phyloP scores from a whole-genome alignment of 1,140 invertebrate species.

The Plectrocnemia conspersa region DNA sequence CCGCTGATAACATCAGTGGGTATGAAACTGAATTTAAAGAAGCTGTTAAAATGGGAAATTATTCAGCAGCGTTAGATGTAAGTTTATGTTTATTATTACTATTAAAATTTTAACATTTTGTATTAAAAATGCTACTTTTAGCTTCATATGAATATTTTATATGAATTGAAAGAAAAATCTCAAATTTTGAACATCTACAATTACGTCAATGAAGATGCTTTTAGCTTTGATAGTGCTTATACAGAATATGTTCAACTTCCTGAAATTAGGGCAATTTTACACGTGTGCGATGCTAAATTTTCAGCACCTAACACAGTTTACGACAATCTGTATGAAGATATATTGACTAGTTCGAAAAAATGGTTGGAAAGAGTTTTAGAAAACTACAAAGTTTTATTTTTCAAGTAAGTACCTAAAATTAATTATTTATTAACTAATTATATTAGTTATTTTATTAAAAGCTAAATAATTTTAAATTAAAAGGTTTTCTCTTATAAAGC shows the following conservation, averaged over 20 bases:
- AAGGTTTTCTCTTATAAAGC: too few species aligned
- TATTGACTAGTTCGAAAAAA: conserved; percentile 73
- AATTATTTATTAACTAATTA: conserved; percentile 9
- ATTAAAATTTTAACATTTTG: conserved; percentile 37
- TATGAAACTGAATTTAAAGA: conserved; percentile 39
- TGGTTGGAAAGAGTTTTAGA: conserved; percentile 62
- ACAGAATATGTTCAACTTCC: conserved; percentile 57
- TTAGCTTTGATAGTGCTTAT: conserved; percentile 43
- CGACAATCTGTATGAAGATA: conserved; percentile 62
- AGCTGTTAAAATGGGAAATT: conserved; percentile 52
- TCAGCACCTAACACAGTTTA: conserved; percentile 55
- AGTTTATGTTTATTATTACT: conserved; percentile 66
- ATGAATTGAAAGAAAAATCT: conserved; percentile 55
- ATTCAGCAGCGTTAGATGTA: conserved; percentile 46
- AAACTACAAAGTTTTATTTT: conserved; percentile 60
- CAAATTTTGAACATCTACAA: conserved; percentile 69
- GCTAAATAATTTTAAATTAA: too few species aligned
- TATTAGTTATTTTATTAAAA: background rate
- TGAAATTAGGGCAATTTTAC: conserved; percentile 56
- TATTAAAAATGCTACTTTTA: background rate
- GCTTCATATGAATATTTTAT: conserved; percentile 6
- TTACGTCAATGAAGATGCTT: conserved; percentile 44
- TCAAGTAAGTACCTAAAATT: conserved; percentile 42
- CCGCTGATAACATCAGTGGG: conserved; percentile 43
- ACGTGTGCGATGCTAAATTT: conserved; percentile 55